phyloP scores from a whole-genome alignment of 2,113 vertebrate species.

The Zapornia atra region DNA sequence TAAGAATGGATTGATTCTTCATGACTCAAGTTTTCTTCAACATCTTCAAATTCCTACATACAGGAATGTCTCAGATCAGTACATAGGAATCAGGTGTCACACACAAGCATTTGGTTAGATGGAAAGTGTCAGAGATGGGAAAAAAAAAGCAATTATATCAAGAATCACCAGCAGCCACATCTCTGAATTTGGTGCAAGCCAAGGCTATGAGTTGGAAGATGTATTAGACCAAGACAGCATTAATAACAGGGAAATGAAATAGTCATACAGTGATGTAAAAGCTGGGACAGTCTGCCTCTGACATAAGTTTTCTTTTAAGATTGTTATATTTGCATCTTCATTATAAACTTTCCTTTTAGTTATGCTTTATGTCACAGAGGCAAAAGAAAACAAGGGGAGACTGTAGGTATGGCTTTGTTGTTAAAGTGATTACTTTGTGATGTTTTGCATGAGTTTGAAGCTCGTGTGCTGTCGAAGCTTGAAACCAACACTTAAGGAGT shows the following conservation, averaged over 20 bases:
- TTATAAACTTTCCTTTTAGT: background rate
- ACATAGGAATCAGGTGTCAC: background rate
- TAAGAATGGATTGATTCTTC: constrained; percentile 21
- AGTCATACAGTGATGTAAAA: background rate
- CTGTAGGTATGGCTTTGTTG: background rate
- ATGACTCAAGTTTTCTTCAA: constrained; percentile 22
- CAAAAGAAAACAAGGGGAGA: background rate
- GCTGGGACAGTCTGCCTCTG: background rate
- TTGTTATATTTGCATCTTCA: background rate
- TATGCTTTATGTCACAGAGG: background rate
- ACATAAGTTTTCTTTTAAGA: background rate
- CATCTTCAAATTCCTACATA: background rate
- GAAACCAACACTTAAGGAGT: background rate
- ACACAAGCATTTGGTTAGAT: background rate
- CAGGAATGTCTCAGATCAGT: background rate
- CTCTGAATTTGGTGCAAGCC: background rate
- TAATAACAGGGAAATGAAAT: background rate
- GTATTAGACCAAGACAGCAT: background rate
- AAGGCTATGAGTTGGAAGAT: background rate
- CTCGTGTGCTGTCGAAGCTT: background rate
- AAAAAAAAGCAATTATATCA: background rate
- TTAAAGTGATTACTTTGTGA: background rate
- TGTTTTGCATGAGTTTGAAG: background rate
- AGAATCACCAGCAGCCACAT: background rate
- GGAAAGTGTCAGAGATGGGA: background rate